These are phyloP conservation scores for Allophyes oxyacanthae DNA, from an alignment of 2,888 invertebrate species.

Conservation along the genomic window DNA sequence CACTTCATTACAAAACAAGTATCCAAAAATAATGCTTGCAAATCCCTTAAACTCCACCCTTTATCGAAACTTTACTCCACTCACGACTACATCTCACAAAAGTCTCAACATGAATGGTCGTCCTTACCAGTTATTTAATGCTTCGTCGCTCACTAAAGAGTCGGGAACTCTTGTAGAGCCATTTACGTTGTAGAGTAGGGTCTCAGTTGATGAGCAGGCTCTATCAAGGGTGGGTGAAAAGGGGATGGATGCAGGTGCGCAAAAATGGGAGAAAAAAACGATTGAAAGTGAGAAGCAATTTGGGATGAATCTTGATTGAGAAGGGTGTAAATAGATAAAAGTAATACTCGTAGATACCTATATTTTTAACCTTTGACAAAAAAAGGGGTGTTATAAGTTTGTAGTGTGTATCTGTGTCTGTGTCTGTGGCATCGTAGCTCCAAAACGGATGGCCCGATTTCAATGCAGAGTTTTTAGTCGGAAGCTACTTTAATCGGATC, in stretches of 20 bases:
- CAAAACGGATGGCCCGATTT: no score
- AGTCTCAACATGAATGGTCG: conserved; percentile 70
- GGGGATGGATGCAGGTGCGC: conserved; percentile 54
- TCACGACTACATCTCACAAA: conserved; percentile 23
- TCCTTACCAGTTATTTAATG: conserved; percentile 81
- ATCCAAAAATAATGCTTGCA: no score
- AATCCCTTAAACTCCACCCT: conserved; percentile 1
- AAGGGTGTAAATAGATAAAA: conserved; percentile 10
- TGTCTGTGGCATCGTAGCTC: no score
- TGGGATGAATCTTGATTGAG: conserved; percentile 33
- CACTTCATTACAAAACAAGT: no score
- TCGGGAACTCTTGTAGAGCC: conserved; percentile 66
- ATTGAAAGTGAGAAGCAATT: conserved; percentile 18
- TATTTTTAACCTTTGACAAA: no score
- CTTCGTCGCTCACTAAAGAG: conserved; percentile 78
- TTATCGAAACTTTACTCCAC: neutral
- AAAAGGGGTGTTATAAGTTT: no score
- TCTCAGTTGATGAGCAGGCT: conserved; percentile 70
- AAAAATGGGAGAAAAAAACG: conserved; percentile 16
- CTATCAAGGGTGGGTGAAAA: conserved; percentile 58
- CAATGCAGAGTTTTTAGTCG: no score
- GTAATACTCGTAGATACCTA: no score
- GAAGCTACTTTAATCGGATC: no score
- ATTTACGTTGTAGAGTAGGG: conserved; percentile 75
- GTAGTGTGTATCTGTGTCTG: no score